Conservation (phyloP, 92 coral and sea anemone genomes). For the Siderastrea radians region DNA sequence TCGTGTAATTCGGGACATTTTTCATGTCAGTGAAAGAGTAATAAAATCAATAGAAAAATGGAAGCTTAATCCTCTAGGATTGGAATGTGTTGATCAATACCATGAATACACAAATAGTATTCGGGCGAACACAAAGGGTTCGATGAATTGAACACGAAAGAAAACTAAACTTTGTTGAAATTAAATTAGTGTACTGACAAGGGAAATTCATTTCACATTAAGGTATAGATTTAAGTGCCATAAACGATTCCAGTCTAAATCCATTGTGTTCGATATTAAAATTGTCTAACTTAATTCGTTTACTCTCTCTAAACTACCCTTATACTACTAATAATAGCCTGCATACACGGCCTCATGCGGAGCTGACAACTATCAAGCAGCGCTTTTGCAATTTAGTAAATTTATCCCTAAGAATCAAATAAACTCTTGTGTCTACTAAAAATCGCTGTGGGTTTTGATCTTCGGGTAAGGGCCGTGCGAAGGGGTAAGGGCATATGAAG, state of each 20-base stretch:
- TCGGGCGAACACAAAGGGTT: background rate
- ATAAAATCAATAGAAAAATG: background rate
- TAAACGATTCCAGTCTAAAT: background rate
- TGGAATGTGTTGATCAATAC: background rate
- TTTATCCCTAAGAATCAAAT: background rate
- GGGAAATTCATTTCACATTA: background rate
- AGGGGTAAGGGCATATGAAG: background rate
- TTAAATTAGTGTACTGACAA: background rate
- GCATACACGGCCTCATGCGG: background rate
- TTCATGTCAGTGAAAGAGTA: background rate
- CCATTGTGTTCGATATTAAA: background rate
- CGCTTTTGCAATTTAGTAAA: background rate
- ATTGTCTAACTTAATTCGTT: constrained; percentile 4
- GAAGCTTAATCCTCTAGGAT: background rate
- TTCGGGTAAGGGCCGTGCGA: background rate
- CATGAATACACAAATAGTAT: background rate
- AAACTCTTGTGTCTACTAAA: background rate
- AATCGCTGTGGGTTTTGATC: background rate
- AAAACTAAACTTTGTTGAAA: background rate
- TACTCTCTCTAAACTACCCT: background rate
- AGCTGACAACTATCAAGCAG: constrained; percentile 1
- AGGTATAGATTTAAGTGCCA: background rate
- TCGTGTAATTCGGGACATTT: background rate
- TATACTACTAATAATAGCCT: background rate
- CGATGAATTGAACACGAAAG: background rate